Evolutionary conservation across 2,888 invertebrate species (phyloP).

Genomic region (Oegoconia quadripuncta): DNA sequence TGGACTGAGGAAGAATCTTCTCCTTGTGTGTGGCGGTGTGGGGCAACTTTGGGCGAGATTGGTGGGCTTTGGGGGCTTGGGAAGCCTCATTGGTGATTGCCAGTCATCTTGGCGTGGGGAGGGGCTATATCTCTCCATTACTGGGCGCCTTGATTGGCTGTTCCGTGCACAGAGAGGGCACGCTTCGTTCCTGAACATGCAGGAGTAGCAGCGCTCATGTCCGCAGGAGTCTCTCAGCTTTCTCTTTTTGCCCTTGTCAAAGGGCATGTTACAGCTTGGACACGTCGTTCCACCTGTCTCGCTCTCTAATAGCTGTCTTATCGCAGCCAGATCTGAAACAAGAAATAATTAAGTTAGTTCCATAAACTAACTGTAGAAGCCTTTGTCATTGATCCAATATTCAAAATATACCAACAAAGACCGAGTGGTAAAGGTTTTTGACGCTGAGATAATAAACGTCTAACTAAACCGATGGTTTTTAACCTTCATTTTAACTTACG

Average conservation of each 20-base stretch:
- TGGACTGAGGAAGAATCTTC: slow-evolving; percentile 90
- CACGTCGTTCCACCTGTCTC: slow-evolving; percentile 85
- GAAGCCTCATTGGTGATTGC: slow-evolving; percentile 78
- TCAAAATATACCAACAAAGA: no score
- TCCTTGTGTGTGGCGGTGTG: slow-evolving; percentile 87
- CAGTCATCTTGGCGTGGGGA: slow-evolving; percentile 66
- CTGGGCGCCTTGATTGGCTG: slow-evolving; percentile 60
- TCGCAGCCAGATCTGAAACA: slow-evolving; percentile 89
- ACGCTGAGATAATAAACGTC: no score
- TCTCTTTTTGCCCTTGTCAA: slow-evolving; percentile 97
- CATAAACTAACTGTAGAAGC: no score
- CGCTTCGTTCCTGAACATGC: slow-evolving; percentile 94
- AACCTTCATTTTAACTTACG: no score
- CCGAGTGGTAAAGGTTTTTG: no score
- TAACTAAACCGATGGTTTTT: no score
- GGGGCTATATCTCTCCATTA: slow-evolving; percentile 67
- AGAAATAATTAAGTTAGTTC: slow-evolving; percentile 18
- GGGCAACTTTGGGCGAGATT: slow-evolving; percentile 86
- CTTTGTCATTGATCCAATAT: no score
- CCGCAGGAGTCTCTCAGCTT: slow-evolving; percentile 97
- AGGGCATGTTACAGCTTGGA: slow-evolving; percentile 94
- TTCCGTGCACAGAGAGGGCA: slow-evolving; percentile 89
- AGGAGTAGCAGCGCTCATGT: slow-evolving; percentile 96
- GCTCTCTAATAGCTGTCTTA: slow-evolving; percentile 87
- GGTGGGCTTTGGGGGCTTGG: slow-evolving; percentile 79